Evolutionary conservation across 2,888 invertebrate species (phyloP).

Genomic region (Marronus borbonicus): DNA sequence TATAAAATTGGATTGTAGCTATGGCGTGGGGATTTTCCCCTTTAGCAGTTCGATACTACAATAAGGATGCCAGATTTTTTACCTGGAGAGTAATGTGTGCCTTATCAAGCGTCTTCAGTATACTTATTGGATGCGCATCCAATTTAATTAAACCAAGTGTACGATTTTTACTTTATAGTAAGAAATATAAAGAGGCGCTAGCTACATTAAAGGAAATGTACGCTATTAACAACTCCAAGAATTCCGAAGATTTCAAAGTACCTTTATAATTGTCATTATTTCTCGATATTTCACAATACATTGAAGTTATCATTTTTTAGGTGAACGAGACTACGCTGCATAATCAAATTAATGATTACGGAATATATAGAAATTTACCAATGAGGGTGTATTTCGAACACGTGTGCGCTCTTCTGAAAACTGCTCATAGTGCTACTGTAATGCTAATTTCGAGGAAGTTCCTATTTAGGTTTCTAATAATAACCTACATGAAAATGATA

Average conservation of each 20-base stretch:
- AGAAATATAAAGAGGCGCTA: conserved; percentile 65
- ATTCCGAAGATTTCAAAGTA: conserved; percentile 68
- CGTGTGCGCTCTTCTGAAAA: conserved; percentile 46
- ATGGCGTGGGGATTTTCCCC: conserved; percentile 50
- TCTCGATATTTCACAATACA: background rate
- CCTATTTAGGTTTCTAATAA: conserved; percentile 33
- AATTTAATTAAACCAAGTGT: conserved; percentile 70
- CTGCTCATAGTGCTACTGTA: conserved; percentile 41
- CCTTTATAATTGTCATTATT: background rate
- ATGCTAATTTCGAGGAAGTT: conserved; percentile 42
- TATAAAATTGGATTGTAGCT: conserved; percentile 34
- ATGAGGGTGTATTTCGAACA: conserved; percentile 50
- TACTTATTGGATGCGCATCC: conserved; percentile 67
- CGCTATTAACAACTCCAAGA: conserved; percentile 70
- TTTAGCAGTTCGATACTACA: conserved; percentile 39
- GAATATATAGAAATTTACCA: conserved; percentile 49
- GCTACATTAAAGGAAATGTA: conserved; percentile 69
- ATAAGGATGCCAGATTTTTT: conserved; percentile 54
- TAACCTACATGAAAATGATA: conserved; percentile 45
- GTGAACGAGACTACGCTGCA: conserved; percentile 42
- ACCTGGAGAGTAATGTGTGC: conserved; percentile 70
- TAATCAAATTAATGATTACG: conserved; percentile 51
- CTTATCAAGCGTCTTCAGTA: conserved; percentile 65
- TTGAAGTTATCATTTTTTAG: conserved; percentile 46
- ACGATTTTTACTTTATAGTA: conserved; percentile 67